Evolutionary conservation across 1,140 invertebrate species (phyloP), one percentile per base, ranked within the genome.

Genomic region (Orchesella cincta): DNA sequence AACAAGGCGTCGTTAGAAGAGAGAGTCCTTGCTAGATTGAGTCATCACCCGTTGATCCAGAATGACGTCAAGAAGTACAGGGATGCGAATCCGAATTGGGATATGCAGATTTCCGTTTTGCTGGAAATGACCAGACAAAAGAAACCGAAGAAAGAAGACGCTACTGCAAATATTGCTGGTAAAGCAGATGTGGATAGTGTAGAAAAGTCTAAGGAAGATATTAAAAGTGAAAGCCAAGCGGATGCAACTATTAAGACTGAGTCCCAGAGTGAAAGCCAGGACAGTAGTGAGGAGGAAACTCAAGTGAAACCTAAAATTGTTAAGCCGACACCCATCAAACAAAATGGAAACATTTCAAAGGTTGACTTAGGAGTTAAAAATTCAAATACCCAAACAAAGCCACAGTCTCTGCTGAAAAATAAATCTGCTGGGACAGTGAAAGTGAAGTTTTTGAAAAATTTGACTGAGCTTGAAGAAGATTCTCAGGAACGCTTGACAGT

Each of bases 101-200:
- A 78, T 31, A 52, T 79, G 3, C 81, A 82, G 35, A 82, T 82
- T 77, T 77, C 79, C 26, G 77, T 82, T 29, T 46, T 82, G n/a
- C 35, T 82, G 23, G 77, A 54, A 14, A 74, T 34, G 52, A 74
- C 33, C 26, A 52, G 29, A 51, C 46, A 74, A n/a, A 74, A 74
- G 31, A 1, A 51, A 1, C 8, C 5, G 20, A 52, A 57, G 31
- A 74, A 54, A 20, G 57, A 74, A n/a, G 52, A 74, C 5, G 57
- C 12, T 12, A n/a, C n/a, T n/a, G n/a, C n/a, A n/a, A n/a, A n/a
- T n/a, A n/a, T n/a, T n/a, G n/a, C n/a, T n/a, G n/a, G n/a, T n/a
- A n/a, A n/a, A n/a, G n/a, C n/a, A n/a, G n/a, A n/a, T n/a, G n/a
- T n/a, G n/a, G n/a, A n/a, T n/a, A n/a, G n/a, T n/a, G n/a, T n/a